A percentile compares a stretch with the other conserved stretches of the same genome.
Evolutionary conservation across 2,797 vertebrate genomes (phyloP).

Genomic region (Cuniculus paca): DNA sequence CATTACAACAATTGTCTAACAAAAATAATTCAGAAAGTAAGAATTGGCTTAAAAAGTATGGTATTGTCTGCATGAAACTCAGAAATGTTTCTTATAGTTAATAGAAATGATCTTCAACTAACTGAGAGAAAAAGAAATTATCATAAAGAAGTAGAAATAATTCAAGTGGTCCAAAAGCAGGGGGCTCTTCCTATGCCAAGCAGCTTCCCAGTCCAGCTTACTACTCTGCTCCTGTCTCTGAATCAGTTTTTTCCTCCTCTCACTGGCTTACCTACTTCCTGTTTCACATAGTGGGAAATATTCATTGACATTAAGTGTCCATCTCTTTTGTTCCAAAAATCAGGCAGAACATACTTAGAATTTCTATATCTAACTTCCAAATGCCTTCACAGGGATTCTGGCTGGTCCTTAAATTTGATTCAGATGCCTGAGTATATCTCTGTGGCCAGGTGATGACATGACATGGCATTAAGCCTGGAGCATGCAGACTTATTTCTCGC

Average conservation of each 20-base stretch:
- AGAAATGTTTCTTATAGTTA: background rate
- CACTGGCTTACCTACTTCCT: background rate
- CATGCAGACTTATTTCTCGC: background rate
- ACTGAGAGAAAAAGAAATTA: background rate
- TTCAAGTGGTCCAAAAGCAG: background rate
- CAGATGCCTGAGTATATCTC: background rate
- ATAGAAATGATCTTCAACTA: background rate
- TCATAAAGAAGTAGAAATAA: background rate
- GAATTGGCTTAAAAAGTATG: background rate
- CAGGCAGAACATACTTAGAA: background rate
- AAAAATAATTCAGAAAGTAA: background rate
- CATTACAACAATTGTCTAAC: background rate
- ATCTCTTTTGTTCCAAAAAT: background rate
- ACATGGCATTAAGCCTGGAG: constrained; percentile 65
- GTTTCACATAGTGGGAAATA: background rate
- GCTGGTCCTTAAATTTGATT: background rate
- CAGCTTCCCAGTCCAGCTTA: background rate
- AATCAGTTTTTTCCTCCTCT: background rate
- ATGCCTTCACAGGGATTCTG: background rate
- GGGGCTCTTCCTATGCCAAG: background rate
- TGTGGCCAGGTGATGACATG: background rate
- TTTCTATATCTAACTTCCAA: background rate
- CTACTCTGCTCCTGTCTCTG: background rate
- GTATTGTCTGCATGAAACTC: background rate
- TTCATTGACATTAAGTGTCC: background rate